phyloP scores from a whole-genome alignment of 2,888 invertebrate species.

The Bembecia ichneumoniformis region DNA sequence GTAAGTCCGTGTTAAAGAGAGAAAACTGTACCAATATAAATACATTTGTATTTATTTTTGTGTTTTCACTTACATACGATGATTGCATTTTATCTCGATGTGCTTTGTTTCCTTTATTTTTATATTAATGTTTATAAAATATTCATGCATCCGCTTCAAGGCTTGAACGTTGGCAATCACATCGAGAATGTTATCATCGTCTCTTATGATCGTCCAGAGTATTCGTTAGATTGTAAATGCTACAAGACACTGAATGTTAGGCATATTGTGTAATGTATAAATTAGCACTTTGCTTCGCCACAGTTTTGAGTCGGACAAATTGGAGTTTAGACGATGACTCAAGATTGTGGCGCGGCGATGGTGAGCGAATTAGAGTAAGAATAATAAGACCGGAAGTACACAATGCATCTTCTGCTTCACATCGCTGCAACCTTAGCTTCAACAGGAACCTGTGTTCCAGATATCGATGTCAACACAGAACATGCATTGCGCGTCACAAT shows the following conservation, averaged over 20 bases:
- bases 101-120: conserved; percentile 52
- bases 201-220: conserved; percentile 10
- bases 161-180: conserved; percentile 53
- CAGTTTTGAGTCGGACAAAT: conserved; percentile 11
- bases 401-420: conserved; percentile 56
- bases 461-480: conserved; percentile 45
- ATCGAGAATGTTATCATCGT: conserved; percentile 69
- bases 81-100: conserved; percentile 62
- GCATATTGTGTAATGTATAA: conserved; percentile 49
- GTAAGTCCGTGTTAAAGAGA: conserved; percentile 68
- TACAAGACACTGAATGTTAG: conserved; percentile 45
- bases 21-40: background rate
- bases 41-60: conserved; percentile 6
- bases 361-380: background rate
- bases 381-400: conserved; percentile 25
- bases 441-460: conserved; percentile 32
- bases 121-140: conserved; percentile 9
- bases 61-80: conserved; percentile 44
- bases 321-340: conserved; percentile 11
- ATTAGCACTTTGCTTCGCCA: conserved; percentile 24
- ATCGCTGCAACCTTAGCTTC: conserved; percentile 18
- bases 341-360: conserved; percentile 22
- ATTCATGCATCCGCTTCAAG: conserved; percentile 58
- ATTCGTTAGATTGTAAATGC: conserved; percentile 22
- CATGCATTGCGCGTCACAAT: conserved; percentile 59